Conservation (phyloP, 1,140 invertebrate genomes). For the Megalopta genalis region DNA sequence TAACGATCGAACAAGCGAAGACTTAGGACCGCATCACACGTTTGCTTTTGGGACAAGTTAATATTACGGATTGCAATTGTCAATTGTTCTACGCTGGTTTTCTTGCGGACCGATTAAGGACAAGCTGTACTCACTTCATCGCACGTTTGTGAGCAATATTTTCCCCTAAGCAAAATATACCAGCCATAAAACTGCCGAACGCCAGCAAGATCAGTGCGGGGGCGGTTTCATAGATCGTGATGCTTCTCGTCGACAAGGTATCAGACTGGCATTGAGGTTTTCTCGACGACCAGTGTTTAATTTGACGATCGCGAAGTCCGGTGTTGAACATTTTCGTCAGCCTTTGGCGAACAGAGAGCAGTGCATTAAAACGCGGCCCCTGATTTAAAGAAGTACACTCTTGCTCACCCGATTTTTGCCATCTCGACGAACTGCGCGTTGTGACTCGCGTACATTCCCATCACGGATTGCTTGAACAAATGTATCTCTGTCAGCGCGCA, state of each 20-base stretch:
- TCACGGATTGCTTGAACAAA: conserved; percentile 58
- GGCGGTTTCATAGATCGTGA: conserved; percentile 63
- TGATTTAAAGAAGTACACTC: background rate
- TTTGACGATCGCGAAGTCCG: conserved; percentile 59
- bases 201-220: conserved; percentile 59
- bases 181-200: conserved; percentile 45
- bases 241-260: conserved; percentile 58
- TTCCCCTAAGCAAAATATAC: conserved; percentile 55
- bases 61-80: background rate
- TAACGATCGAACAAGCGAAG: too few species aligned
- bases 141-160: conserved; percentile 46
- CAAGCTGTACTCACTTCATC: conserved; percentile 12
- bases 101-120: background rate
- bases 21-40: too few species aligned
- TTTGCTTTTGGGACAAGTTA: background rate
- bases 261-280: conserved; percentile 61
- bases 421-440: conserved; percentile 66
- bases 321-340: conserved; percentile 60
- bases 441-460: conserved; percentile 59
- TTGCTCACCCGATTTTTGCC: conserved; percentile 59
- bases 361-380: too few species aligned
- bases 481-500: conserved; percentile 66
- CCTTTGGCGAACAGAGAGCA: conserved; percentile 14
- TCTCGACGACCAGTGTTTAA: conserved; percentile 64
- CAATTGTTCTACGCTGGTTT: background rate